Base-by-base conservation (phyloP, 2,888 invertebrate genomes). In the Xanthia icteritia region DNA sequence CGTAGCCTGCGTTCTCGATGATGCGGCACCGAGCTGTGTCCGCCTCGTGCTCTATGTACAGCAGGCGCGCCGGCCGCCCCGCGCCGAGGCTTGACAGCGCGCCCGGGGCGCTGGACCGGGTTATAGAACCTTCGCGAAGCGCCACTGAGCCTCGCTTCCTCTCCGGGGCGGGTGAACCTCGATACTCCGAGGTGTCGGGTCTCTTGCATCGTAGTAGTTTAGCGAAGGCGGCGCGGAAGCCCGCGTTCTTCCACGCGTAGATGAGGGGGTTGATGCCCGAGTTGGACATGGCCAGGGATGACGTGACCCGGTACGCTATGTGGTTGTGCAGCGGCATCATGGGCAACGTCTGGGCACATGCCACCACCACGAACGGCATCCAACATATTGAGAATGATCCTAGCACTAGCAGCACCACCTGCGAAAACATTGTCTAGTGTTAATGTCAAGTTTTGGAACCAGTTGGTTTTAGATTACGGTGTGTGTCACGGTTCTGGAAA, bases 191-290 rank as follows among this genome's bases (percentile, higher is more conserved):
- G 1, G 96, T 94, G 88, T 98, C 97, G 0, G 97, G 97, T 79
- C 97, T 96, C 90, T 97, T 97, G 91, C 98, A 98, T 45, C 97
- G 97, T 27, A 98, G 93, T 20, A 98, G 95, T 84, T 97, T 97
- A 51, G 97, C 96, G 91, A 98, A 98, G 1, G 98, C 98, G 70
- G 97, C 97, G 8, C 98, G 97, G 92, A 98, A 98, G 83, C 97
- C 98, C 13, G 97, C 97, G 92, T 98, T 98, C 93, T 98, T 98
- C 98, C 98, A 98, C 51, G 98, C 98, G 95, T 98, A 98, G 89
- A 98, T 98, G 65, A 98, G 95, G 0, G 98, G 98, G 94, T 98
- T 98, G 90, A 98, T 97, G 48, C 98, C 98, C 15, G 98, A 98
- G 93, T 98, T 98, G 73, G 98, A 97, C 96, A 98, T 98, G 42